A percentile compares a stretch with the other conserved stretches of the same genome.
Conservation (phyloP, 2,797 vertebrate genomes). For the Alca torda region DNA sequence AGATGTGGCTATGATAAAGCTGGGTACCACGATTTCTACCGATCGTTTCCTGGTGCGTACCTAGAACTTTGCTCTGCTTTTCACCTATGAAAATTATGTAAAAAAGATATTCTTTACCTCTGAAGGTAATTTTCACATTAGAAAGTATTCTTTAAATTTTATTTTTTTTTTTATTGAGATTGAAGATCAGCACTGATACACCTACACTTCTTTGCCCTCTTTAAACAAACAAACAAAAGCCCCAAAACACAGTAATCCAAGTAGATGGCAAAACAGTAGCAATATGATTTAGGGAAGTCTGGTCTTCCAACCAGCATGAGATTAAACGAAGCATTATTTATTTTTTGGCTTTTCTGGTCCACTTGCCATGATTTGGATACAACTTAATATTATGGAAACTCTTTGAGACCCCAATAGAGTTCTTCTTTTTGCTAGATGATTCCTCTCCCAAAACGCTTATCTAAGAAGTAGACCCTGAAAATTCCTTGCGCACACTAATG, state of each 20-base stretch:
- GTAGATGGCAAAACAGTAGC: background rate
- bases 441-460: background rate
- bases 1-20: background rate
- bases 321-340: conserved; percentile 8
- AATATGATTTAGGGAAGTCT: background rate
- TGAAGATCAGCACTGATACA: background rate
- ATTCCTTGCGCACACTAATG: background rate
- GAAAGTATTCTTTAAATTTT: background rate
- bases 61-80: background rate
- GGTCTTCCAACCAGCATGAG: background rate
- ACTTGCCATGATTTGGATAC: background rate
- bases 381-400: background rate
- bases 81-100: background rate
- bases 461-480: background rate
- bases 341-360: conserved; percentile 4
- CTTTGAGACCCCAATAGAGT: background rate
- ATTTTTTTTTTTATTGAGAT: background rate
- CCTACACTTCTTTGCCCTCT: background rate
- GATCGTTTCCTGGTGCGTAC: background rate
- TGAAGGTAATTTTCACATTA: background rate
- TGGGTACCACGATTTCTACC: background rate
- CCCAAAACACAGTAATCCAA: background rate
- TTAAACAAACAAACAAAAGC: background rate
- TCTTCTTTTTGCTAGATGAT: background rate
- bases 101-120: background rate